Percentiles rank a stretch among this genome's conserved stretches.
phyloP scores from a whole-genome alignment of 2,888 invertebrate genomes.

The Tetragonisca angustula region DNA sequence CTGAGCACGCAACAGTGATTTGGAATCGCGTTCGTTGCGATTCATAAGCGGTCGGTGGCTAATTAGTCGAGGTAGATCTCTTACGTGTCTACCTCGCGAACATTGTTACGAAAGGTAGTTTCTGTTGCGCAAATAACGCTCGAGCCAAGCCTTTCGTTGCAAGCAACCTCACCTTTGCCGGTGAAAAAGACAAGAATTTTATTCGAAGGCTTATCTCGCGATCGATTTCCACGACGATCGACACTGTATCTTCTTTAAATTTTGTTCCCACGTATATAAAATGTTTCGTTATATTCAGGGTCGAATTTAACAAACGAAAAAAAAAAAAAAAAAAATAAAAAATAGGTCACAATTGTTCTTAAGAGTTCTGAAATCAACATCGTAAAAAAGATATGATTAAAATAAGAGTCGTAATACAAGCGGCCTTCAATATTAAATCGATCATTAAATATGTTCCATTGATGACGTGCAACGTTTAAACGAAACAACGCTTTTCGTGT shows the following conservation, averaged over 20 bases:
- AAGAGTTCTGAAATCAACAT: not conserved
- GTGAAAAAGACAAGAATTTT: not conserved
- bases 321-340: too few species aligned
- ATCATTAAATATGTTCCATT: not conserved
- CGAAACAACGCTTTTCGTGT: not conserved
- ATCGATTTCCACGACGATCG: not conserved
- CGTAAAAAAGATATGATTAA: not conserved
- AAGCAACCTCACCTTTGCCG: not conserved
- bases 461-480: not conserved
- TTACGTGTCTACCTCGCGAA: not conserved
- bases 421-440: not conserved
- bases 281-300: not conserved
- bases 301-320: not conserved
- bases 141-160: not conserved
- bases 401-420: not conserved
- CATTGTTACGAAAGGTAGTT: slow-evolving; percentile 18
- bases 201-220: not conserved
- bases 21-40: not conserved
- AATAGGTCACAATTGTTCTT: not conserved
- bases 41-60: slow-evolving; percentile 11
- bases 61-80: slow-evolving; percentile 30
- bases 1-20: slow-evolving; percentile 4
- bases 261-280: not conserved
- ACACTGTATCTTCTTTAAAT: not conserved
- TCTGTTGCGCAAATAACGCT: not conserved